phyloP scores from a whole-genome alignment of 2,888 invertebrate species.

The Luperina testacea region DNA sequence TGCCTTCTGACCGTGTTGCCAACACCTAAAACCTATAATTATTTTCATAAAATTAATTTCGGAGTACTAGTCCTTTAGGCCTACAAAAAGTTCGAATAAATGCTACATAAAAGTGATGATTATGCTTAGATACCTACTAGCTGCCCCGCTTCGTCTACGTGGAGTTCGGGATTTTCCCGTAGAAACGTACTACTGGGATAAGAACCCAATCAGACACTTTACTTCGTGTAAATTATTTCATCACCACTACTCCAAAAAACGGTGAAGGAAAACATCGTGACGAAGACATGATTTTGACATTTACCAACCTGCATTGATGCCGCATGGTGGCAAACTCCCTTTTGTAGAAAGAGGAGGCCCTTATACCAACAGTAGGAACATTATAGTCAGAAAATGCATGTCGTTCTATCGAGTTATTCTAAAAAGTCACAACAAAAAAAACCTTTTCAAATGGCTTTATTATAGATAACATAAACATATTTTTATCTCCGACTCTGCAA shows the following conservation, averaged over 20 bases:
- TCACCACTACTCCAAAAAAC: no score
- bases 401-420: not conserved
- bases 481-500: conserved; percentile 47
- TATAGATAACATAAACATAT: conserved; percentile 47
- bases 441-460: conserved; percentile 23
- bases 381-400: not conserved
- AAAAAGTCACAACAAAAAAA: not conserved
- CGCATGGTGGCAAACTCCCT: no score
- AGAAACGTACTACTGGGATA: not conserved
- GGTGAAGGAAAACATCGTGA: no score
- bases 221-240: no score
- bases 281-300: no score
- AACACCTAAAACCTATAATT: not conserved
- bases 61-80: not conserved
- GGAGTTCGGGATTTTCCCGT: not conserved
- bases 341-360: no score
- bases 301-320: no score
- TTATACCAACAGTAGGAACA: not conserved
- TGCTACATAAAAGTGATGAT: not conserved
- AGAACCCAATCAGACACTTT: no score
- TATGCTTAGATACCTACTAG: not conserved
- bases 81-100: not conserved
- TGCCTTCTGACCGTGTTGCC: no score
- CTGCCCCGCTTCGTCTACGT: not conserved
- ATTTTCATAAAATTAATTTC: not conserved